Base-by-base conservation (phyloP, 2,113 vertebrate species). In the Psilopsiagon aurifrons region DNA sequence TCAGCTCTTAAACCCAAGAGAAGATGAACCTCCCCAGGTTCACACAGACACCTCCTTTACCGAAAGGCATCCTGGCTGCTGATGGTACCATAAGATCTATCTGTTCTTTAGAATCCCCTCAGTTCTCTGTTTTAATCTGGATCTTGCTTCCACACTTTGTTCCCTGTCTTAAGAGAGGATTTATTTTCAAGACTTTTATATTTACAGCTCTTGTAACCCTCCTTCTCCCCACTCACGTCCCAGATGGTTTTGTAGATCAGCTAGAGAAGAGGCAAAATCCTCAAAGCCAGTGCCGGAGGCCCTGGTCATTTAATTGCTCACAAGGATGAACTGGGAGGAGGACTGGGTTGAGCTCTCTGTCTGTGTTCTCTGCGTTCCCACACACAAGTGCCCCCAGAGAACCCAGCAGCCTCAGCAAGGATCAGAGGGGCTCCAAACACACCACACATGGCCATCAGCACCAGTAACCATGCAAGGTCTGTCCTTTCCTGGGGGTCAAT, bases 341-440 rank as follows among this genome's bases (percentile, higher is more conserved):
- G 17, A 79, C 13, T 44, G 47, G 27, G 33, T 6, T 49, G 67
- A 70, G n/a, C 19, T 33, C 55, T 57, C 31, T n/a, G 33, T 22
- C 41, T 33, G 20, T n/a, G 17, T 11, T 76, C 14, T 73, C 18
- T 1, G 28, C 8, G 0, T 71, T 90, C 19, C 47, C 66, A 70
- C 0, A 0, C 6, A 1, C 0, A 1, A 86, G 24, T 59, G 10
- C 27, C 29, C 11, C 10, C 74, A 46, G 52, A 71, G 27, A 43
- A 19, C 6, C 28, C 4, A 2, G 18, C 64, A 71, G 79, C 7
- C 52, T 39, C 59, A 70, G 47, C 51, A 83, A 73, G 57, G 46
- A 73, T 16, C 78, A 86, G 33, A 44, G 5, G 7, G n/a, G 41
- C 28, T 68, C 59, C 7, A 13, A 51, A 74, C 5, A 2, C 1